A percentile compares a stretch with the other conserved stretches of the same genome.
Conservation (phyloP, 2,888 invertebrate genomes). For the Druceiella hillmani region DNA sequence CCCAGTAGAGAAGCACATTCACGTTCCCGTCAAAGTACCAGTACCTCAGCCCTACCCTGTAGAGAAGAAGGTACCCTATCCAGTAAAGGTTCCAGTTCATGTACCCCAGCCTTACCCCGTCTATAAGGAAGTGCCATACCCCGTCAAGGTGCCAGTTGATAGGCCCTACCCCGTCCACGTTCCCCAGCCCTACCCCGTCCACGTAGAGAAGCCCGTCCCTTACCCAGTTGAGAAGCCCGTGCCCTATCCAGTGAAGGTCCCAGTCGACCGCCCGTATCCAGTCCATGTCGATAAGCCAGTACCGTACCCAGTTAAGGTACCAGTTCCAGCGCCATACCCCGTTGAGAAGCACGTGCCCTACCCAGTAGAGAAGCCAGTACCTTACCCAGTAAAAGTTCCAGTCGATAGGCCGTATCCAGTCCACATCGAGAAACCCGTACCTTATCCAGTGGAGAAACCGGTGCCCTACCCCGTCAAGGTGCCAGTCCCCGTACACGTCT, state of each 20-base stretch:
- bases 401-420: constrained; percentile 59
- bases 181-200: constrained; percentile 55
- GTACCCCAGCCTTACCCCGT: constrained; percentile 57
- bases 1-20: constrained; percentile 58
- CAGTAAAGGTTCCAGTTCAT: constrained; percentile 56
- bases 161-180: constrained; percentile 60
- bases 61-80: constrained; percentile 61
- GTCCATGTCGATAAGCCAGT: constrained; percentile 44
- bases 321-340: constrained; percentile 59
- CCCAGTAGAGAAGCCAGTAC: constrained; percentile 62
- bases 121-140: constrained; percentile 50
- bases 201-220: constrained; percentile 53
- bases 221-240: constrained; percentile 56
- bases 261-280: constrained; percentile 51
- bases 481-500: constrained; percentile 48
- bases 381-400: constrained; percentile 60
- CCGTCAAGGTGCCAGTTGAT: constrained; percentile 61
- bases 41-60: constrained; percentile 66
- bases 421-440: constrained; percentile 61
- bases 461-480: constrained; percentile 63
- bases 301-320: constrained; percentile 59
- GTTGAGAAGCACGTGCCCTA: constrained; percentile 58
- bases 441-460: constrained; percentile 56
- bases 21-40: constrained; percentile 61
- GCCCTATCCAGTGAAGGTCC: constrained; percentile 58